Evolutionary conservation across 2,797 vertebrate genomes (phyloP).

Genomic region (Sebastes iracundus): DNA sequence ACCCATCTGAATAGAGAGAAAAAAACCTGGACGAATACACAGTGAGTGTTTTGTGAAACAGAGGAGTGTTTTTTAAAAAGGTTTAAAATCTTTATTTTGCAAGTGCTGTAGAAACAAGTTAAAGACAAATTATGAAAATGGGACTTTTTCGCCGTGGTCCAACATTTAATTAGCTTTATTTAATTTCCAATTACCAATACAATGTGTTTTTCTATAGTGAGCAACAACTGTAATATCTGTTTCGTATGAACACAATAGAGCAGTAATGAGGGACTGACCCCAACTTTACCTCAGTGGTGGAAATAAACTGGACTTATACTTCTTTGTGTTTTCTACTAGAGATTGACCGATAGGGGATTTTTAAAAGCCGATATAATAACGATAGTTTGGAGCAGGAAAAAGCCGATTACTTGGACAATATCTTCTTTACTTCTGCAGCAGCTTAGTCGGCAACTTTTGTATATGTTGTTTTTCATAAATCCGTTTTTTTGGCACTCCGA

Average conservation of each 20-base stretch:
- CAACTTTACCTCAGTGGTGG: not conserved
- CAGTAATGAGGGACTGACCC: not conserved
- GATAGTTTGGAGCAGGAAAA: too few relatives aligned
- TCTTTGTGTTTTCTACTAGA: too few relatives aligned
- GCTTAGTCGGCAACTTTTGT: fast-evolving
- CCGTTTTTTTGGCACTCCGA: too few relatives aligned
- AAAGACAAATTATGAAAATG: not conserved
- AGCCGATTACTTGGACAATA: fast-evolving
- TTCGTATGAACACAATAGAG: not conserved
- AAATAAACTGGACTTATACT: not conserved
- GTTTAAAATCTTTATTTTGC: fast-evolving
- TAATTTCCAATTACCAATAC: not conserved
- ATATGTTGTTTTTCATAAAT: too few relatives aligned
- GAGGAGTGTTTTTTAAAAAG: too few relatives aligned
- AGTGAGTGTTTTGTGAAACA: too few relatives aligned
- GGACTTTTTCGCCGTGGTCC: not conserved
- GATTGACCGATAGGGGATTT: too few relatives aligned
- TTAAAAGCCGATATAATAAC: too few relatives aligned
- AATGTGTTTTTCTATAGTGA: not conserved
- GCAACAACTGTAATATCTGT: not conserved
- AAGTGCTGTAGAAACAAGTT: not conserved
- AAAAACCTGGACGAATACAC: not conserved
- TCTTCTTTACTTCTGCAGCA: too few relatives aligned
- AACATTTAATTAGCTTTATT: not conserved
- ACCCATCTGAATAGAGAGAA: not conserved